Base-by-base conservation (phyloP, 2,113 vertebrate species). In the Corythoichthys intestinalis region DNA sequence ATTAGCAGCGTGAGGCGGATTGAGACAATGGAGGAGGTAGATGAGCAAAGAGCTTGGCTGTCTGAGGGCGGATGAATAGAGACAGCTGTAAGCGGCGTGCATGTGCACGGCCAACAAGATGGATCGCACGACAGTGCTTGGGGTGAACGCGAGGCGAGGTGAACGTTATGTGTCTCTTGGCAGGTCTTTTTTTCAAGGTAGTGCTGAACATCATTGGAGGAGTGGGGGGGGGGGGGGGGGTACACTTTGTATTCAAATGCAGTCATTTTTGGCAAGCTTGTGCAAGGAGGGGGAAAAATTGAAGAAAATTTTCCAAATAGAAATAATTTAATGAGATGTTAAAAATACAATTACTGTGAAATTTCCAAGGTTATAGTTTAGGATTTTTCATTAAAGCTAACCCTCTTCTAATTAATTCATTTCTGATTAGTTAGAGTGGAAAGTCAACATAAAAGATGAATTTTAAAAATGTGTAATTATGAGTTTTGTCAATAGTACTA, bases 1-100 rank as follows among this genome's bases (percentile, higher is more conserved):
- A 80, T 81, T 76, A 78, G 34, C 37, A 49, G 79, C 77, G 72
- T 75, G 75, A 34, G 70, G 71, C 73, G 72, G 80, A 75, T 39
- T 41, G 63, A 72, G 8, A 65, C 17, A 62, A 39, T 65, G 0
- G 11, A 20, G 67, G 60, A 65, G 54, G 46, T 53, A n/a, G 34
- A 46, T 65, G 65, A 69, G 44, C 46, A 6, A 57, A n/a, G 37
- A 69, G 50, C 34, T 47, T 0, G 14, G 8, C 62, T 63, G 48
- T 59, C 68, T 44, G 61, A 73, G 34, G 14, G 59, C 28, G 61
- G 68, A 73, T 58, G 70, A 77, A 78, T 68, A 46, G 65, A 78
- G 67, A 69, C 47, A 41, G 69, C 66, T 71, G 56, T 56, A 57
- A 57, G 76, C 66, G 63, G 66, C 70, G 37, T 68, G 71, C 75